Conservation (phyloP, 2,797 vertebrate genomes). For the Luscinia megarhynchos region DNA sequence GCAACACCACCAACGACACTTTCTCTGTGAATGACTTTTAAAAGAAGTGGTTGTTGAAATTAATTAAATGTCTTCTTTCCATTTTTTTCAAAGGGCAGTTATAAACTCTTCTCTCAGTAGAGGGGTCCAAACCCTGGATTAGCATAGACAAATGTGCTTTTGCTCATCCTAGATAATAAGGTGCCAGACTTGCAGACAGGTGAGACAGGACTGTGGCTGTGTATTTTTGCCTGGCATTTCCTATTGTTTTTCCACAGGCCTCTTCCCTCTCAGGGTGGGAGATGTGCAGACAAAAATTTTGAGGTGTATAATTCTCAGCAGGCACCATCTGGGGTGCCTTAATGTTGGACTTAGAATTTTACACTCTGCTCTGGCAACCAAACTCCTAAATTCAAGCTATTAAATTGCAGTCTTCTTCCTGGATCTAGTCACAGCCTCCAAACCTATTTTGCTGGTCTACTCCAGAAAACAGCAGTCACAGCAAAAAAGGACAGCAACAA, state of each 20-base stretch:
- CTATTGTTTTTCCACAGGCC: background rate
- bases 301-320: background rate
- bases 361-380: background rate
- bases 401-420: background rate
- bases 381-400: slow-evolving; percentile 9
- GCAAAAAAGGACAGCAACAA: slow-evolving; percentile 26
- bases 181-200: background rate
- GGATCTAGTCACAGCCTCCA: background rate
- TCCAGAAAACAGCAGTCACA: background rate
- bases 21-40: background rate
- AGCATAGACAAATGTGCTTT: background rate
- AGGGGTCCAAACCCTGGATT: background rate
- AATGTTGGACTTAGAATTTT: slow-evolving; percentile 44
- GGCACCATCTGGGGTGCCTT: background rate
- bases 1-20: accelerated
- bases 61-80: background rate
- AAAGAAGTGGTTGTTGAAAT: background rate
- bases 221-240: background rate
- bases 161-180: background rate
- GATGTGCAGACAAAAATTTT: background rate
- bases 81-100: background rate
- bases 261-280: background rate
- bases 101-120: background rate
- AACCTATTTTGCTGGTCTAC: background rate
- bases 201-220: background rate